These are phyloP conservation scores for Diplosoma virens DNA, from an alignment of 23 tunicate genomes.

Conservation along the genomic window DNA sequence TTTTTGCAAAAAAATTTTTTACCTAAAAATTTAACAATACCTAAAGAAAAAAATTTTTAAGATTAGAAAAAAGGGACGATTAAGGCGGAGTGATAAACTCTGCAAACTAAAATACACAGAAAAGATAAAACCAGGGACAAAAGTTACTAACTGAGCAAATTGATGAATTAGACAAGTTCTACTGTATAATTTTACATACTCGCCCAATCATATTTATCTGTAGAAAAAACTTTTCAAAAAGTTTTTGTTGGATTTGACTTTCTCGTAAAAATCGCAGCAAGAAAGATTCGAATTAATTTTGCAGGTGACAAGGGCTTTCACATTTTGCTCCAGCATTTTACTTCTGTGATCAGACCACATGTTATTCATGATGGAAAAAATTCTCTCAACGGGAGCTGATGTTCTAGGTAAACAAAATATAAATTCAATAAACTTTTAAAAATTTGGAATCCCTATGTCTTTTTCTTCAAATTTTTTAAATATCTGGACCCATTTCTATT, in stretches of 20 bases:
- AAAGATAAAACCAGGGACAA: no score
- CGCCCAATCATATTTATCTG: slow-evolving; percentile 51
- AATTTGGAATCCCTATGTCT: slow-evolving; percentile 43
- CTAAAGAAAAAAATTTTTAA: neutral
- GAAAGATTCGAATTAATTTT: slow-evolving; percentile 40
- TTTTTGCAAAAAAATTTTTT: slow-evolving; percentile 17
- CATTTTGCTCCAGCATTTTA: slow-evolving; percentile 54
- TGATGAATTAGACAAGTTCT: neutral
- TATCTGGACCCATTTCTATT: no score
- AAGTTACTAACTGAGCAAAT: neutral
- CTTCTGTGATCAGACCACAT: slow-evolving; percentile 60
- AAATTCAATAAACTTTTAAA: slow-evolving; percentile 55
- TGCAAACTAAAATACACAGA: slow-evolving; percentile 1
- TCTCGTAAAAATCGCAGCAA: slow-evolving; percentile 55
- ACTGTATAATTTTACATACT: slow-evolving; percentile 2
- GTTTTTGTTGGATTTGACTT: slow-evolving; percentile 42
- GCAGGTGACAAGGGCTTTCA: slow-evolving; percentile 56
- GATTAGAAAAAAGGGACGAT: slow-evolving; percentile 18
- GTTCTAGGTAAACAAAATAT: slow-evolving; percentile 63
- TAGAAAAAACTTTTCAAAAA: slow-evolving; percentile 39
- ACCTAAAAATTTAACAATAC: neutral
- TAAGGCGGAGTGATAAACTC: neutral
- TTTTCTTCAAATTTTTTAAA: slow-evolving; percentile 44
- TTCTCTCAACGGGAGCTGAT: slow-evolving; percentile 56
- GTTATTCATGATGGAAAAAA: slow-evolving; percentile 48